Evolutionary conservation across 2,888 invertebrate species (phyloP), one percentile per base, ranked within the genome.

Genomic region (Carterocephalus palaemon): DNA sequence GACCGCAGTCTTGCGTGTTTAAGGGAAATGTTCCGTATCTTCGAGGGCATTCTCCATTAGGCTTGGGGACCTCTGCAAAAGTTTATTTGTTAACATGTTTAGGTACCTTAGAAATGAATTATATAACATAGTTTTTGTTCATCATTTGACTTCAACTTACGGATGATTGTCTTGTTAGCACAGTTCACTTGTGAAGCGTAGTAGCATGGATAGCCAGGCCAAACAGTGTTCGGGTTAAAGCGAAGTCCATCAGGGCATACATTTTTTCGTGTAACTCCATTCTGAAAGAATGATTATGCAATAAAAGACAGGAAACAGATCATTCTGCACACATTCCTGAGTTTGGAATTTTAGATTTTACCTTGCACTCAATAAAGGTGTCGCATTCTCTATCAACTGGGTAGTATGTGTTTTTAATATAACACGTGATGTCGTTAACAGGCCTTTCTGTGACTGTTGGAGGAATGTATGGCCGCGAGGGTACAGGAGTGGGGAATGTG

Each of bases 111-210:
- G 13, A 2, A 12, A 9, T 12, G 7, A 26, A 7, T n/a, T 36
- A 23, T 36, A 3, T 16, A 8, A 31, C 8, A 15, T 31, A 15
- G 7, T 8, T 7, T 4, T 15, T 13, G 28, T 7, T n/a, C 3
- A n/a, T 5, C n/a, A 4, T 17, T 17, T 31, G 1, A 23, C n/a
- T n/a, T n/a, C 10, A 8, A 41, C 47, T 39, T 46, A 51, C 50
- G 41, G 31, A 16, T 46, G 6, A 20, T 38, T 7, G 23, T 15
- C 23, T 92, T 87, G 47, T 90, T 90, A 2, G 75, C 75, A 67
- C 95, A 95, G 49, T 91, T 88, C 2, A 94, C 92, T 51, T 95
- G 94, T 51, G 91, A 90, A 12, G 95, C 94, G 73, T 95, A 95
- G 47, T 92, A 91, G 58, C 95, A 95, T 2, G 94, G 94, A 64